Percentiles rank a stretch among this genome's conserved stretches.
phyloP scores from a whole-genome alignment of 1,140 invertebrate species.

The Polypedilum pembai region DNA sequence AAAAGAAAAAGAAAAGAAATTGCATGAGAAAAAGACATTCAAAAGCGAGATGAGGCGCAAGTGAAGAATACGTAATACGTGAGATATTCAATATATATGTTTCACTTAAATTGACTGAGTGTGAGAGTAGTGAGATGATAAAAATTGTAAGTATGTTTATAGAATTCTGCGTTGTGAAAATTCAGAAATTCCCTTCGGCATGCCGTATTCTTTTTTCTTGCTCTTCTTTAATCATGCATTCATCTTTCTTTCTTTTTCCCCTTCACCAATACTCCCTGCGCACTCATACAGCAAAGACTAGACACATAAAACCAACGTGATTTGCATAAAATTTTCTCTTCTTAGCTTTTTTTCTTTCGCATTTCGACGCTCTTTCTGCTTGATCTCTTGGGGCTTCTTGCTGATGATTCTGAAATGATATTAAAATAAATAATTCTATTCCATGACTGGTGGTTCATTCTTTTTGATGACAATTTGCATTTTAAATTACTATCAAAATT shows the following conservation, averaged over 20 bases:
- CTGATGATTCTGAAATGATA: slow-evolving; percentile 7
- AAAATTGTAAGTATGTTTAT: background rate
- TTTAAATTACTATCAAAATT: background rate
- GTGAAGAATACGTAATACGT: background rate
- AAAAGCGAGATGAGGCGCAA: background rate
- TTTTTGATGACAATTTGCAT: background rate
- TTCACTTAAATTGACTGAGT: too few relatives aligned
- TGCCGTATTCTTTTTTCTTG: background rate
- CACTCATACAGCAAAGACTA: background rate
- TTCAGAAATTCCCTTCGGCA: background rate
- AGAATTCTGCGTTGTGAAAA: background rate
- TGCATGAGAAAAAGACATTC: slow-evolving; percentile 11
- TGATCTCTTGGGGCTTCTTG: background rate
- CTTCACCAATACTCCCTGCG: too few relatives aligned
- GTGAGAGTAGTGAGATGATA: too few relatives aligned
- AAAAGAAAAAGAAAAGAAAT: background rate
- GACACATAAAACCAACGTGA: slow-evolving; percentile 10
- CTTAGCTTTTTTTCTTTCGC: background rate
- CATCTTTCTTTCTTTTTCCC: too few relatives aligned
- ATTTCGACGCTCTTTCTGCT: background rate
- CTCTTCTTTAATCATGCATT: slow-evolving; percentile 4
- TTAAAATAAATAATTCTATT: background rate
- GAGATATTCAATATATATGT: background rate
- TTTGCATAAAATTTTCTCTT: background rate
- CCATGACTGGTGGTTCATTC: background rate